Evolutionary conservation across 1,140 invertebrate genomes (phyloP), one percentile per base, ranked within the genome.

Genomic region (Anadara kagoshimensis): DNA sequence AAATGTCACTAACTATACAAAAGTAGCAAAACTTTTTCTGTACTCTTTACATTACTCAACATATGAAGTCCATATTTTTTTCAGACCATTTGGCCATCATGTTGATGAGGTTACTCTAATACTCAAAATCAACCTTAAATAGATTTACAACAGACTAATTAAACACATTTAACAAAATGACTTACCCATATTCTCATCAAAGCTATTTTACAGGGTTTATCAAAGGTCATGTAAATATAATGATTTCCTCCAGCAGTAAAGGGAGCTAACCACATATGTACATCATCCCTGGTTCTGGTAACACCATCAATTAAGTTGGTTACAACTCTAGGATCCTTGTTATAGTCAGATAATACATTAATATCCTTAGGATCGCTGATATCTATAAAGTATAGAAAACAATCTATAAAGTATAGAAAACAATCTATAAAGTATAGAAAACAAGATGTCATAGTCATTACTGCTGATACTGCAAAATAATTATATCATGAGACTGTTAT

Each of bases 111-210:
- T n/a, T n/a, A n/a, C n/a, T n/a, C n/a, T n/a, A n/a, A 36, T 36
- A 36, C 29, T 36, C 29, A 36, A 7, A 36, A 36, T 36, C 29
- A 36, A 2, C 2, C 7, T 2, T 36, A 7, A 36, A 36, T 7
- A 36, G 7, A 36, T 36, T 36, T 36, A 36, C 47, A 49, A 49
- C n/a, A n/a, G n/a, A n/a, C 4, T 2, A 49, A 49, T 14, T 4
- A 18, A 49, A 2, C 4, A 11, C 1, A 11, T 49, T 49, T 49
- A 2, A 18, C 1, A 18, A 18, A 49, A 4, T 54, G n/a, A 84
- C 89, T 86, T 90, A 94, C 94, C 94, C 94, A 95, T 81, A 95
- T 93, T 85, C 94, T 91, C 62, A 95, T 91, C 83, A 95, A 88
- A 24, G 94, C 93, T 20, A 95, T 80, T 49, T 90, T 91, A 67